phyloP scores from a whole-genome alignment of 2,888 invertebrate species.

The Nyleta sp. region DNA sequence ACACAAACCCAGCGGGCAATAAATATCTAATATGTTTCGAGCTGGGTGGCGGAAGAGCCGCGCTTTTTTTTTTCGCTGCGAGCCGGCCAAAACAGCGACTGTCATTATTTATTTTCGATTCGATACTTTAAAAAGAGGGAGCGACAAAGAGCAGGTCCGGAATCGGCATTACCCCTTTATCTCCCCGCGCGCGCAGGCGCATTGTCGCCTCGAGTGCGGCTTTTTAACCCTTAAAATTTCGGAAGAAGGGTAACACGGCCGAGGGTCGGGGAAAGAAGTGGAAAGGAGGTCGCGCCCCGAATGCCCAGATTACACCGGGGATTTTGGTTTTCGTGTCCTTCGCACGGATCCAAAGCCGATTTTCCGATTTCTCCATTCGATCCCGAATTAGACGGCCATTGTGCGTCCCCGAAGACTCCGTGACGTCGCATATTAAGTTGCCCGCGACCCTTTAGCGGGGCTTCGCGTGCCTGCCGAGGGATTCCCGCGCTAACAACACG shows the following conservation, averaged over 20 bases:
- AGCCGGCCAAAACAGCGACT: constrained; percentile 75
- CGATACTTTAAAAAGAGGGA: constrained; percentile 66
- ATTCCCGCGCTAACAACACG: constrained; percentile 72
- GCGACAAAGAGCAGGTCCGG: constrained; percentile 55
- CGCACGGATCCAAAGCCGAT: constrained; percentile 80
- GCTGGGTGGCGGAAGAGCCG: constrained; percentile 75
- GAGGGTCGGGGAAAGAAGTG: constrained; percentile 65
- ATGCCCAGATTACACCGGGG: constrained; percentile 82
- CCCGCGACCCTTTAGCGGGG: constrained; percentile 75
- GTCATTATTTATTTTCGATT: constrained; percentile 80
- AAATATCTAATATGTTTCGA: constrained; percentile 82
- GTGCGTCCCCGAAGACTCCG: constrained; percentile 73
- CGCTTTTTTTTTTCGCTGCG: too few relatives aligned
- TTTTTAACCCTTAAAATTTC: constrained; percentile 82
- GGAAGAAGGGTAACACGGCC: constrained; percentile 74
- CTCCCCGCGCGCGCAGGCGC: constrained; percentile 68
- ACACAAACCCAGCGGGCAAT: constrained; percentile 78
- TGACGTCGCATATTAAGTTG: constrained; percentile 79
- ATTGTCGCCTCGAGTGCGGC: constrained; percentile 82
- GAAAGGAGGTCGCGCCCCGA: constrained; percentile 76
- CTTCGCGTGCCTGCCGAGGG: constrained; percentile 61
- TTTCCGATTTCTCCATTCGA: constrained; percentile 79
- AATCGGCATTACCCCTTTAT: constrained; percentile 67
- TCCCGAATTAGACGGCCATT: constrained; percentile 78
- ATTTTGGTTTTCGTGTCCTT: constrained; percentile 82